Conservation (phyloP, 2,797 vertebrate species). For the Alfaro cultratus region DNA sequence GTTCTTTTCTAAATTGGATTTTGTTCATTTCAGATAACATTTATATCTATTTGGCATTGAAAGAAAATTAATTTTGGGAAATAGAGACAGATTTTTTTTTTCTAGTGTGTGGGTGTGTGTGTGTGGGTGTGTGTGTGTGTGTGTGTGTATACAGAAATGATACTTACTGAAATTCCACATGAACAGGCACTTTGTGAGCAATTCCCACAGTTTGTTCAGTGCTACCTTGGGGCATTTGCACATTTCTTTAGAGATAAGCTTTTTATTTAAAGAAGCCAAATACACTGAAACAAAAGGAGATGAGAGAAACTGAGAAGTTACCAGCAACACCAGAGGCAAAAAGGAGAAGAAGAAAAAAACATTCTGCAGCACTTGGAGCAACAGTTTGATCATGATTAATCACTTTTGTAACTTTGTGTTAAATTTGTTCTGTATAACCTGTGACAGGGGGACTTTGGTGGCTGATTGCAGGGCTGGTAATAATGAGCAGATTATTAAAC, state of each 20-base stretch:
- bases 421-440: neutral
- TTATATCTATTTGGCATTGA: constrained; percentile 29
- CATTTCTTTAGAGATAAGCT: constrained; percentile 45
- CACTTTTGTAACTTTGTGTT: neutral
- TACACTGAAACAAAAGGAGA: constrained; percentile 25
- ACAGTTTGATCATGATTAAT: constrained; percentile 1
- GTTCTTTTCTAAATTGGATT: constrained; percentile 54
- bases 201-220: constrained; percentile 39
- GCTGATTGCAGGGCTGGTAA: neutral
- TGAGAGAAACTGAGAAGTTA: constrained; percentile 16
- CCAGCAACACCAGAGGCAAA: constrained; percentile 3
- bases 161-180: constrained; percentile 57
- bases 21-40: constrained; percentile 38
- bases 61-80: constrained; percentile 47
- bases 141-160: neutral
- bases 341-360: neutral
- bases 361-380: neutral
- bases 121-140: neutral
- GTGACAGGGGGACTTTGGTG: neutral
- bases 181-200: constrained; percentile 27
- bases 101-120: neutral
- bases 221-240: constrained; percentile 43
- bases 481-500: neutral
- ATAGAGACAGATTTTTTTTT: constrained; percentile 14
- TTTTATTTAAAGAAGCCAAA: constrained; percentile 38